Evolutionary conservation across 1,140 invertebrate genomes (phyloP), one percentile per base, ranked within the genome.

Genomic region (Nephila pilipes): DNA sequence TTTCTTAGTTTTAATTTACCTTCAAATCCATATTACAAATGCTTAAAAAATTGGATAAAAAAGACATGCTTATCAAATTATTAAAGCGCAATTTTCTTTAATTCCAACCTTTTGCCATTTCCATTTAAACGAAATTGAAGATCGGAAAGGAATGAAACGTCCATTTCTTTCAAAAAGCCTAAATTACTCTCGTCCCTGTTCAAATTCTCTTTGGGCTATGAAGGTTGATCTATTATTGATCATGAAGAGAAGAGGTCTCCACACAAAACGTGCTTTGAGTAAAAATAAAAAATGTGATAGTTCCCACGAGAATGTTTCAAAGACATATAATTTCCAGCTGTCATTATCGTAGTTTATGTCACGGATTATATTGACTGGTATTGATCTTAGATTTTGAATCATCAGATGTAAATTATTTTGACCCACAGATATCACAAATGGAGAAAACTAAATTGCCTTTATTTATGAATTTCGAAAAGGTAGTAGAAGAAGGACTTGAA

Each of bases 311-410:
- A 29, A 32, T 75, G 65, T 75, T 75, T 32, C 65, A 75, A 75
- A 75, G 54, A 83, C 38, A 83, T 46, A n/a, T 83, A 54, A 46
- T 55, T 55, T 55, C 22, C 36, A 5, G 22, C 38, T 2, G 54
- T 83, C 80, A 83, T 83, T 83, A 83, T n/a, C 38, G 80, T 25
- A 55, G 80, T 22, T 54, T 25, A 29, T 87, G 58, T 25, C 57
- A 87, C 16, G 57, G 29, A n/a, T 36, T 10, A 60, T 63, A 87
- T 20, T 57, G 58, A 81, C 55, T 60, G 32, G 57, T 87, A 87
- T 87, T 60, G 85, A 87, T 87, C 57, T 83, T 83, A 54, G 20
- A 83, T 55, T 54, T 83, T 55, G 54, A 83, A 83, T 83, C 8
- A 25, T 22, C 38, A 65, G 38, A 46, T 46, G 38, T 46, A 46